Evolutionary conservation across 2,113 vertebrate genomes (phyloP), one percentile per base, ranked within the genome.

Genomic region (Narcine bancroftii): DNA sequence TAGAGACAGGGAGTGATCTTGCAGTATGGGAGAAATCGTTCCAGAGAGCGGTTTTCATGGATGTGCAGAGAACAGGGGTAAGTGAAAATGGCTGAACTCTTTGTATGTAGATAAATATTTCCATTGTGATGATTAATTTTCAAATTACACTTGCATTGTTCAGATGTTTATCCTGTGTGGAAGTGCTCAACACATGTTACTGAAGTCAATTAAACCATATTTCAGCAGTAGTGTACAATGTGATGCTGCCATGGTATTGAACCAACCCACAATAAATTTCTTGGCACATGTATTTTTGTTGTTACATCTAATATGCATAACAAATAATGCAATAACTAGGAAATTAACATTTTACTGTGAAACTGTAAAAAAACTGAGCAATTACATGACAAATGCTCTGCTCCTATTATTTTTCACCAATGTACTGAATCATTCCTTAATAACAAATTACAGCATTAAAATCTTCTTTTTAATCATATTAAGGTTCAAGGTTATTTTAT

Each of bases 1-100:
- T 97, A 24, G 98, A 98, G 93, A 95, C 98, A 93, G 97, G 96
- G 91, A 96, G 94, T 5, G 98, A 99, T 92, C 94, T 99, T 92
- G 97, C 96, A 0, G 42, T 96, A 42, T 99, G 98, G 98, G 98
- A 99, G 94, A 97, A 96, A 94, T 96, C 97, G 24, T 99, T 99
- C 95, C 98, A 99, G 94, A 97, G 95, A 95, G 97, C 98, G 0
- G 97, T 97, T 87, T 99, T 97, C 95, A 93, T 97, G 96, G 98
- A 99, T 94, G 98, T 99, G 92, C 98, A 98, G 94, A 96, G 97
- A 94, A 96, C 95, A 36, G 95, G 96, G 95, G 98, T 98, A 94
- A 97, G 97, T 96, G 89, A n/a, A 60, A 3, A 65, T 39, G 42
- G 2, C 73, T 56, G 17, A 50, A 83, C 15, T 85, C 69, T 63